These are phyloP conservation scores for Megalopta genalis DNA, from an alignment of 1,140 invertebrate genomes.

Conservation along the genomic window DNA sequence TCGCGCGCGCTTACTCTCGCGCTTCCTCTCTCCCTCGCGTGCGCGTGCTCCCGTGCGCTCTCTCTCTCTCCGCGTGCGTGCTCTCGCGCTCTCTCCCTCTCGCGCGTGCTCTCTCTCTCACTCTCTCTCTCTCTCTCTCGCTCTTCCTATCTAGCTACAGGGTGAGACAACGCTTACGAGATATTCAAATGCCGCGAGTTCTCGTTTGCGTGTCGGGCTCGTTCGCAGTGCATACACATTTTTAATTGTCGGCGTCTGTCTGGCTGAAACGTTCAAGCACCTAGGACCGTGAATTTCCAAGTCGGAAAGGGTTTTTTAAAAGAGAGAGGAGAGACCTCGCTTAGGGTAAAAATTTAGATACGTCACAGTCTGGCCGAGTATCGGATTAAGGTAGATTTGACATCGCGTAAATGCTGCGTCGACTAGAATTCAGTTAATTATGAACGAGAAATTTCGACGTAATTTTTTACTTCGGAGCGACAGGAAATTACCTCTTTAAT, in stretches of 20 bases:
- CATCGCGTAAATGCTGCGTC: no score
- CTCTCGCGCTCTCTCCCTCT: background rate
- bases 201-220: background rate
- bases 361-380: no score
- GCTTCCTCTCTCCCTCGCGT: background rate
- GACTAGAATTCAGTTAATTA: no score
- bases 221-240: constrained; percentile 1
- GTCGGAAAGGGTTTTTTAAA: background rate
- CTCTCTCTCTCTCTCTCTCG: no score
- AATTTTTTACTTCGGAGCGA: no score
- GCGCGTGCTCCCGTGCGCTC: background rate
- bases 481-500: no score
- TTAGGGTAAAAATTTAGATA: background rate
- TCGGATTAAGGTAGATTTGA: no score
- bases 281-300: background rate
- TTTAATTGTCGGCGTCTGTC: constrained; percentile 10
- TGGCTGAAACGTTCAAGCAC: background rate
- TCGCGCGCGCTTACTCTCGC: no score
- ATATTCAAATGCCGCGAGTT: constrained; percentile 4
- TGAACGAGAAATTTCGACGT: no score
- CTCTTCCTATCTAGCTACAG: background rate
- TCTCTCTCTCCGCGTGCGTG: no score
- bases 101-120: no score
- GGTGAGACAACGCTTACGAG: background rate
- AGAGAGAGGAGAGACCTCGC: background rate